Evolutionary conservation across 2,113 vertebrate genomes (phyloP), one percentile per base, ranked within the genome.

Genomic region (Elachura formosa): DNA sequence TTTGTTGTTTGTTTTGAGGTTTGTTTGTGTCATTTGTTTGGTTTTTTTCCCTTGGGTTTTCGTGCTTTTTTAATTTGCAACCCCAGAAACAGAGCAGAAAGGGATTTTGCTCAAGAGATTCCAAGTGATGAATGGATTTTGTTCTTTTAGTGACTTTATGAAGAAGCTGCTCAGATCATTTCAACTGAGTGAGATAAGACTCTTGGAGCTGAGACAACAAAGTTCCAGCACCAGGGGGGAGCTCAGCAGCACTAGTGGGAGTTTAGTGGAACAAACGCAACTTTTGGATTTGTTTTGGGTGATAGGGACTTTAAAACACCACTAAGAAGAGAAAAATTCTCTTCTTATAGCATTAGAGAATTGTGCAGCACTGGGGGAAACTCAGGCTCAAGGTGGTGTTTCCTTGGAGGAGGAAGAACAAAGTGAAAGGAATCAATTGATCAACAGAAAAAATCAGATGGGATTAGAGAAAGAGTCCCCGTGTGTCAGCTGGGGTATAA

Each of bases 401-500:
- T 41, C 18, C 49, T 29, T 21, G 17, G 49, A 45, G 56, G 34
- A 59, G 20, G 36, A 55, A 24, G 25, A 61, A 9, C 2, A 16
- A 8, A 25, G 12, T 33, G 33, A 59, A 64, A 54, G 14, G 25
- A 16, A 29, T 13, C 38, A 61, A 7, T 3, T 25, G 6, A 8
- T n/a, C 6, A 10, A 86, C 19, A 16, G 41, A 13, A 26, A 14
- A 23, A 33, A 13, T 1, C 5, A 49, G 3, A 5, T 38, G 13
- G 7, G 9, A 3, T 62, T 18, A 20, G 14, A 29, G 31, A 20
- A 45, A 62, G 7, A 29, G 6, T 19, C 45, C 9, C 5, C 10
- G 4, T 0, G 0, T 11, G 0, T 3, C 3, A 12, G 18, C 1
- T 26, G 14, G 41, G 72, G 11, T n/a, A 4, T 5, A 26, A 41